Percentiles rank a stretch among this genome's conserved stretches.
phyloP scores from a whole-genome alignment of 1,140 invertebrate species.

The Diorhabda elongata region DNA sequence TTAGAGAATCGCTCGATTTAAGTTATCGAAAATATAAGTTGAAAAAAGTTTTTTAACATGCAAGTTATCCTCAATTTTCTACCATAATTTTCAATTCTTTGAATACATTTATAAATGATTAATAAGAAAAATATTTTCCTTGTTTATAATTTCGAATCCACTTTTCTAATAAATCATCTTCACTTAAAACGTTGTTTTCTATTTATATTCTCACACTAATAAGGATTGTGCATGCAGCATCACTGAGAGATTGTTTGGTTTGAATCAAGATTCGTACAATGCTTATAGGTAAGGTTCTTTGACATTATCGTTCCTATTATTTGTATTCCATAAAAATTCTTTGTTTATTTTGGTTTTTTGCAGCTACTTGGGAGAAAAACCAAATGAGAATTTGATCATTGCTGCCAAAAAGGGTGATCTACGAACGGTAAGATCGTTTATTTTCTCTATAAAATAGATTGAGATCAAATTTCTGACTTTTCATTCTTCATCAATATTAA shows the following conservation, averaged over 20 bases:
- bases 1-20: too few species aligned
- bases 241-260: constrained; percentile 69
- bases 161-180: neutral
- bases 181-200: constrained; percentile 11
- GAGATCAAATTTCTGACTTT: neutral
- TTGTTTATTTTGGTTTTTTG: constrained; percentile 35
- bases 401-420: constrained; percentile 75
- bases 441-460: neutral
- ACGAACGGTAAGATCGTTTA: constrained; percentile 53
- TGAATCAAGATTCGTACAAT: constrained; percentile 63
- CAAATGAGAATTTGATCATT: constrained; percentile 74
- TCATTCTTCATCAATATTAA: neutral
- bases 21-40: too few species aligned
- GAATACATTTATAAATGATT: too few species aligned
- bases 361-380: constrained; percentile 68
- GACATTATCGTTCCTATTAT: neutral
- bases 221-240: constrained; percentile 61
- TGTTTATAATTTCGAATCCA: too few species aligned
- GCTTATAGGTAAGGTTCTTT: constrained; percentile 61
- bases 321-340: neutral
- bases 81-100: too few species aligned
- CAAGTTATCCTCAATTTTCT: too few species aligned
- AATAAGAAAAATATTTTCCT: too few species aligned
- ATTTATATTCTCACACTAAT: constrained; percentile 25
- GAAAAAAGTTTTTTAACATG: too few species aligned